Percentiles rank a stretch among this genome's conserved stretches.
phyloP scores from a whole-genome alignment of 2,797 vertebrate species.

The Gorsachius magnificus region DNA sequence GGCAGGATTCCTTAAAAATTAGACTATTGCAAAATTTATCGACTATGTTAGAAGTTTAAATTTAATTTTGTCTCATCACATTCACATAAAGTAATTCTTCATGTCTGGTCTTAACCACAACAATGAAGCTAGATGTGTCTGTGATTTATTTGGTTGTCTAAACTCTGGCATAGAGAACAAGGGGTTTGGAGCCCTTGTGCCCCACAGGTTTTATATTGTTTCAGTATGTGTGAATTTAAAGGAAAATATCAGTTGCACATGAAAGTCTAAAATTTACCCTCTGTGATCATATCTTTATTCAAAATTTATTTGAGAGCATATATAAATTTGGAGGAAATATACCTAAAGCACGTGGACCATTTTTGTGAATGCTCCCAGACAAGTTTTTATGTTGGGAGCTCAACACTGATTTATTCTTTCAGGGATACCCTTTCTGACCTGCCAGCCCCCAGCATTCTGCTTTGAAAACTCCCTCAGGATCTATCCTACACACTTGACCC shows the following conservation, averaged over 20 bases:
- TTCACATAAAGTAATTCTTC: background rate
- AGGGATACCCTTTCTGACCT: background rate
- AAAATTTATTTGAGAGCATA: background rate
- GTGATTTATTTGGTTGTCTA: background rate
- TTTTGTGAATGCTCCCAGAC: background rate
- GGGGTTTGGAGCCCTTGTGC: background rate
- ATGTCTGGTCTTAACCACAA: background rate
- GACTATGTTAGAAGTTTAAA: background rate
- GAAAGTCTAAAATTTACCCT: background rate
- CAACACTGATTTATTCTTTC: background rate
- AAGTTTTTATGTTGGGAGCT: background rate
- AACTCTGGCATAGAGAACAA: background rate
- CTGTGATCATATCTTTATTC: background rate
- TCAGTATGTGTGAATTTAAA: background rate
- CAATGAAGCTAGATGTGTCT: background rate
- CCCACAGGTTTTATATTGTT: background rate
- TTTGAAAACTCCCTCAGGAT: conserved; percentile 14
- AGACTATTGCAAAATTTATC: background rate
- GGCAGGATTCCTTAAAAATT: background rate
- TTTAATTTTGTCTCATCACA: conserved; percentile 11
- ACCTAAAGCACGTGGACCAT: background rate
- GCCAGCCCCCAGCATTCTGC: background rate
- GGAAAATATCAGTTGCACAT: background rate
- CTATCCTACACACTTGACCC: background rate
- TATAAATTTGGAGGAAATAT: background rate